Base-by-base conservation (phyloP, 2,888 invertebrate species). In the Platycheirus albimanus region DNA sequence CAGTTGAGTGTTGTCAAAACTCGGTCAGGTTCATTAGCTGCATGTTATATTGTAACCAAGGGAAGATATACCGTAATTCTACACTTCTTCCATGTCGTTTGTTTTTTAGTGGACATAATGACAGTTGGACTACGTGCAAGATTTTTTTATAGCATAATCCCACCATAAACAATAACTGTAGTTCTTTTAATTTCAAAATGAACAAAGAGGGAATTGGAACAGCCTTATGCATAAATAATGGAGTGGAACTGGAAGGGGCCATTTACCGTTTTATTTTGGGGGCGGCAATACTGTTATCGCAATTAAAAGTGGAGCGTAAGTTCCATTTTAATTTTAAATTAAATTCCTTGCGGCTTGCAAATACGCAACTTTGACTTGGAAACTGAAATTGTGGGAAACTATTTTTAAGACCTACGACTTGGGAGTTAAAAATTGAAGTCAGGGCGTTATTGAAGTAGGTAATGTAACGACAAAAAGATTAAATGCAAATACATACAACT, bases 21-120 rank as follows among this genome's bases (percentile, higher is more conserved):
- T 64, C 41, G 80, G 66, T 79, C 72, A 79, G 78, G 72, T 79
- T 72, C 78, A 66, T 77, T 64, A 72, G 52, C 43, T n/a, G 15
- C 11, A 19, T 19, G 8, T 33, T 52, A 20, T 54, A 33, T 24
- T 33, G 30, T 33, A 33, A 38, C 6, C 13, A 33, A 36, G 8
- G n/a, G 19, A n/a, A 41, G 33, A 38, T 38, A 20, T 17, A 4
- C n/a, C 4, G 80, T 61, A 81, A 81, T 81, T 66, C 80, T 71
- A 81, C 58, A 81, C 80, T 64, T n/a, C n/a, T n/a, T n/a, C 43
- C n/a, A 8, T 71, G 72, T 72, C 64, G 54, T 70, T 72, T 51
- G 49, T 47, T 64, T 64, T 58, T 11, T 13, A 76, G 13, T 71
- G 71, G 63, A 77, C 54, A 45, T 7, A 17, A 52, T 56, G 58